phyloP scores from a whole-genome alignment of 2,797 vertebrate genomes.

The Takifugu rubripes region DNA sequence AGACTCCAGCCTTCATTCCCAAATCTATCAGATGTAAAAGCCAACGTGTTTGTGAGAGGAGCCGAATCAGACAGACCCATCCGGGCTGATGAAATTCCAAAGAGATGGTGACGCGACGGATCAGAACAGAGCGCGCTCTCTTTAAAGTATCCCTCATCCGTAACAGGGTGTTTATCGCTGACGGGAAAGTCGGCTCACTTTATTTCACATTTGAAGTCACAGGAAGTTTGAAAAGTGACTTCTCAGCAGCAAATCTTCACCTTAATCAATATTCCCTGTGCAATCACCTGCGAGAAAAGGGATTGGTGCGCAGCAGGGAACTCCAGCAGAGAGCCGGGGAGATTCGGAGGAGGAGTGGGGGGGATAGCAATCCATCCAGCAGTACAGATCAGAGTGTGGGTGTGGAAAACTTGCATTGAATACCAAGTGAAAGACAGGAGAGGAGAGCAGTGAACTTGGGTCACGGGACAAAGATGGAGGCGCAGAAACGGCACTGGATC shows the following conservation, averaged over 20 bases:
- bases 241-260: slow-evolving; percentile 66
- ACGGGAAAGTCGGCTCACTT: slow-evolving; percentile 35
- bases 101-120: slow-evolving; percentile 22
- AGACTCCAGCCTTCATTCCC: slow-evolving; percentile 28
- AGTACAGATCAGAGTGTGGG: slow-evolving; percentile 53
- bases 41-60: slow-evolving; percentile 11
- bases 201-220: slow-evolving; percentile 62
- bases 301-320: slow-evolving; percentile 68
- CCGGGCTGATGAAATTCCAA: slow-evolving; percentile 26
- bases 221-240: slow-evolving; percentile 70
- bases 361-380: slow-evolving; percentile 51
- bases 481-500: background rate
- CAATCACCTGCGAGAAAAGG: slow-evolving; percentile 74
- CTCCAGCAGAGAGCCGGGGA: slow-evolving; percentile 55
- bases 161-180: slow-evolving; percentile 48
- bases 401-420: slow-evolving; percentile 48
- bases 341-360: slow-evolving; percentile 42
- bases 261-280: slow-evolving; percentile 79
- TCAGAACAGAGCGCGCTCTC: slow-evolving; percentile 9
- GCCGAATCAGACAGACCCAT: slow-evolving; percentile 14
- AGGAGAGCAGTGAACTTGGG: slow-evolving; percentile 22
- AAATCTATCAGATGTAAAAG: slow-evolving; percentile 20
- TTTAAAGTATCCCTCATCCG: slow-evolving; percentile 26
- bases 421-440: slow-evolving; percentile 50
- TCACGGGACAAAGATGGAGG: slow-evolving; percentile 13